phyloP scores from a whole-genome alignment of 37 sponge, comb jelly and placozoan genomes.

The Theonella swinhoei region DNA sequence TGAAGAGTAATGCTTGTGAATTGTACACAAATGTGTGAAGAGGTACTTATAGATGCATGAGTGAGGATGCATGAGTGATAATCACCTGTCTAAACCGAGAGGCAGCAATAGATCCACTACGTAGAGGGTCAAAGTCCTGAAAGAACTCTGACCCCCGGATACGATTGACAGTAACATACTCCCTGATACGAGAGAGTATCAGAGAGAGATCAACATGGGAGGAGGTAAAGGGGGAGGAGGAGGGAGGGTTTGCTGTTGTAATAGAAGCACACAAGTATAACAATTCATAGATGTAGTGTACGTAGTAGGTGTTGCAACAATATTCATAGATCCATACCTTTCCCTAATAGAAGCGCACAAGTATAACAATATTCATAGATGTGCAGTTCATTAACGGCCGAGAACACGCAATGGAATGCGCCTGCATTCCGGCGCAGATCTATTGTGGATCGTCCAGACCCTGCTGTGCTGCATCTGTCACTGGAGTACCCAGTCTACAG shows the following conservation, averaged over 20 bases:
- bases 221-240: neutral
- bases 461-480: slow-evolving; percentile 68
- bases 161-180: slow-evolving; percentile 61
- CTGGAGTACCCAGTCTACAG: too few species aligned
- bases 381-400: too few species aligned
- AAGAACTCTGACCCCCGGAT: slow-evolving; percentile 81
- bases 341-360: too few species aligned
- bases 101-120: slow-evolving; percentile 77
- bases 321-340: too few species aligned
- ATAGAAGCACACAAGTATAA: neutral
- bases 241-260: neutral
- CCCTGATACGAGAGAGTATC: too few species aligned
- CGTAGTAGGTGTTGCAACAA: slow-evolving; percentile 58
- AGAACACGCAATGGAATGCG: slow-evolving; percentile 65
- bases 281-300: neutral
- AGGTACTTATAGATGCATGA: neutral
- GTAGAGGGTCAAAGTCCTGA: slow-evolving; percentile 86
- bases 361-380: too few species aligned
- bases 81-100: slow-evolving; percentile 78
- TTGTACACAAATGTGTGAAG: neutral
- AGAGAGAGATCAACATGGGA: slow-evolving; percentile 14
- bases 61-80: neutral
- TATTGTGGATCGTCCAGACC: too few species aligned
- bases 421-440: too few species aligned
- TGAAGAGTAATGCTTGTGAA: neutral